Percentiles rank a stretch among this genome's conserved stretches.
These are phyloP conservation scores for Antheraea assamensis DNA, from an alignment of 2,888 invertebrate species.

Conservation along the genomic window DNA sequence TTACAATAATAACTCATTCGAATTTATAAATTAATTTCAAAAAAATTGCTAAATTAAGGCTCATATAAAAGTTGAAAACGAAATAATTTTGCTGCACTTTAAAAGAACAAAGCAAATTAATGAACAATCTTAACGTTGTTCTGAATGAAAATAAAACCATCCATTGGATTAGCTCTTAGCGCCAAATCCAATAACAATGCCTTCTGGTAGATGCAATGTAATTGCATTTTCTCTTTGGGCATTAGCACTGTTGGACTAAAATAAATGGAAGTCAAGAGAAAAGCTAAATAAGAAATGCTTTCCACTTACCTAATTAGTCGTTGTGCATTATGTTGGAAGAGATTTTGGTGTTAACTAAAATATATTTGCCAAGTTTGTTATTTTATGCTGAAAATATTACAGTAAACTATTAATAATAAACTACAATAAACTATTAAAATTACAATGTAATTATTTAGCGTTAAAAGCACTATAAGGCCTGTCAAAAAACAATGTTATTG, in stretches of 20 bases:
- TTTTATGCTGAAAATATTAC: too few species aligned
- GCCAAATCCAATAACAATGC: slow-evolving; percentile 20
- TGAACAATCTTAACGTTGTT: slow-evolving; percentile 18
- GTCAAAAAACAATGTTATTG: too few species aligned
- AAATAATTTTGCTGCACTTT: neutral
- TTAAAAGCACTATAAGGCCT: too few species aligned
- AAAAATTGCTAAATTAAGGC: neutral
- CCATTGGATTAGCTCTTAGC: slow-evolving; percentile 20
- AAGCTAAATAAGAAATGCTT: slow-evolving; percentile 6
- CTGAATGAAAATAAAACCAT: slow-evolving; percentile 15
- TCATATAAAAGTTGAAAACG: neutral
- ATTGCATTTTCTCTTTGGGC: slow-evolving; percentile 16
- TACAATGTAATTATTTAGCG: too few species aligned
- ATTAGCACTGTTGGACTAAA: slow-evolving; percentile 18
- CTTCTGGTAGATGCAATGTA: slow-evolving; percentile 16
- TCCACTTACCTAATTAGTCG: slow-evolving; percentile 12
- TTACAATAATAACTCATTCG: neutral
- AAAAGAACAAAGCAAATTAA: neutral
- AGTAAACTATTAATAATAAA: too few species aligned
- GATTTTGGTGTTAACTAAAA: neutral
- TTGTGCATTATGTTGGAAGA: neutral
- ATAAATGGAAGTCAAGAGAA: slow-evolving; percentile 14
- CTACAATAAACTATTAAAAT: too few species aligned
- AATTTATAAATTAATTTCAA: neutral
- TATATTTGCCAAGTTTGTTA: neutral